Percentiles rank a stretch among this genome's conserved stretches.
Conservation (phyloP, 1,140 invertebrate species). For the Sinella curviseta region DNA sequence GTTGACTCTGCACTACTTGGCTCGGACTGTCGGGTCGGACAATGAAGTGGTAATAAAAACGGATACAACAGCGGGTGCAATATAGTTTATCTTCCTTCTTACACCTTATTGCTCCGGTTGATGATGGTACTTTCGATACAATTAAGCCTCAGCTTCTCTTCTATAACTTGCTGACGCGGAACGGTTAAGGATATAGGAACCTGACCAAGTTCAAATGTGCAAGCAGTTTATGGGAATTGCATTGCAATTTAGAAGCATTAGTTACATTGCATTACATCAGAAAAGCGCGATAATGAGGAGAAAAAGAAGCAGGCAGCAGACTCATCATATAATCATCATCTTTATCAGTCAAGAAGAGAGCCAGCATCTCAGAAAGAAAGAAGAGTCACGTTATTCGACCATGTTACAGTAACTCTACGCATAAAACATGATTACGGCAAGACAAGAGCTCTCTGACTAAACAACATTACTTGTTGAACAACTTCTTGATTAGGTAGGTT, state of each 20-base stretch:
- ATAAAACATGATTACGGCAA: too few relatives aligned
- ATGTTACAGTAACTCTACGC: constrained; percentile 8
- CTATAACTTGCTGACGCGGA: background rate
- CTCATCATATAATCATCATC: too few relatives aligned
- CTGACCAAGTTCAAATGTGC: background rate
- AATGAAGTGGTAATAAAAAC: too few relatives aligned
- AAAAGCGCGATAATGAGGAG: background rate
- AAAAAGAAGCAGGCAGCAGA: background rate
- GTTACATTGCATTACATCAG: background rate
- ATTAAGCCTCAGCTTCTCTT: background rate
- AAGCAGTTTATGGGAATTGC: background rate
- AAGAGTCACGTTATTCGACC: constrained; percentile 10
- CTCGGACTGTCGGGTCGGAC: too few relatives aligned
- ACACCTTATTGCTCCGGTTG: too few relatives aligned
- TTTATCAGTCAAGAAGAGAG: too few relatives aligned
- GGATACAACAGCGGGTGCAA: too few relatives aligned
- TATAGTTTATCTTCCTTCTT: too few relatives aligned
- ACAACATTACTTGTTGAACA: too few relatives aligned
- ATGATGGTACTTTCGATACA: too few relatives aligned
- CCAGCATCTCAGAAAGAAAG: background rate
- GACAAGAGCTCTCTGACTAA: too few relatives aligned
- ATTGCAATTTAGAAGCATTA: background rate
- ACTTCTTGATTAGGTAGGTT: background rate
- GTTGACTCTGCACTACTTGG: too few relatives aligned
- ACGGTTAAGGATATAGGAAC: background rate